These are phyloP conservation scores for Gobius niger DNA, from an alignment of 2,113 vertebrate genomes.

Conservation along the genomic window DNA sequence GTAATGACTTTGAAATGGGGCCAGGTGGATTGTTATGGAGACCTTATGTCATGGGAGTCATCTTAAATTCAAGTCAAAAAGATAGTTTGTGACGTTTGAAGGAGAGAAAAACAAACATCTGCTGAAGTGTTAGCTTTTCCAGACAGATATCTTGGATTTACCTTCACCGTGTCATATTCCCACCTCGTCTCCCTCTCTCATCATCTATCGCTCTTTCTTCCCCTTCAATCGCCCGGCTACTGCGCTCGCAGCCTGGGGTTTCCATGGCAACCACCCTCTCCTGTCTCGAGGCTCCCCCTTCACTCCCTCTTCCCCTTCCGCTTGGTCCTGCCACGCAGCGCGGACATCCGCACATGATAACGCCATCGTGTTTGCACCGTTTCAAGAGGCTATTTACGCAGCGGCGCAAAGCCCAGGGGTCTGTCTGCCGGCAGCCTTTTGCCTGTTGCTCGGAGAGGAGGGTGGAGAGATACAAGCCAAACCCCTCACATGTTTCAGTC, in stretches of 20 bases:
- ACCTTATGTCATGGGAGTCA: too few species aligned
- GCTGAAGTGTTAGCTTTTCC: background rate
- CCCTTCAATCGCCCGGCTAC: slow-evolving; percentile 58
- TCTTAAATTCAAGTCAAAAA: too few species aligned
- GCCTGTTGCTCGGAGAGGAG: slow-evolving; percentile 16
- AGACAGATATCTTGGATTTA: background rate
- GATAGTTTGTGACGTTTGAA: too few species aligned
- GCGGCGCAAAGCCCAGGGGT: background rate
- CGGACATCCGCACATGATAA: slow-evolving; percentile 27
- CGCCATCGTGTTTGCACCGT: background rate
- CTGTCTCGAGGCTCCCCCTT: slow-evolving; percentile 68
- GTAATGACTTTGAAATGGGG: too few species aligned
- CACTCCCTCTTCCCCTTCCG: slow-evolving; percentile 64
- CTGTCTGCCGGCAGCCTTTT: background rate
- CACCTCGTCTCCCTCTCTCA: slow-evolving; percentile 23
- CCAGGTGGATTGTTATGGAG: too few species aligned
- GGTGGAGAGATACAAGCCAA: background rate
- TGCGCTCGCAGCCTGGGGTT: slow-evolving; percentile 71
- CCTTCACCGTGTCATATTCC: background rate
- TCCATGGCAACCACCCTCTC: slow-evolving; percentile 80
- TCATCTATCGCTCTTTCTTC: slow-evolving; percentile 51
- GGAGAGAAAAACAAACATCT: too few species aligned
- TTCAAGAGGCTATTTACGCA: background rate
- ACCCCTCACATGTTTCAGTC: too few species aligned
- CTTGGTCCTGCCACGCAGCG: slow-evolving; percentile 49